Evolutionary conservation across 2,113 vertebrate species (phyloP), one percentile per base, ranked within the genome.

Genomic region (Catharus minimus): DNA sequence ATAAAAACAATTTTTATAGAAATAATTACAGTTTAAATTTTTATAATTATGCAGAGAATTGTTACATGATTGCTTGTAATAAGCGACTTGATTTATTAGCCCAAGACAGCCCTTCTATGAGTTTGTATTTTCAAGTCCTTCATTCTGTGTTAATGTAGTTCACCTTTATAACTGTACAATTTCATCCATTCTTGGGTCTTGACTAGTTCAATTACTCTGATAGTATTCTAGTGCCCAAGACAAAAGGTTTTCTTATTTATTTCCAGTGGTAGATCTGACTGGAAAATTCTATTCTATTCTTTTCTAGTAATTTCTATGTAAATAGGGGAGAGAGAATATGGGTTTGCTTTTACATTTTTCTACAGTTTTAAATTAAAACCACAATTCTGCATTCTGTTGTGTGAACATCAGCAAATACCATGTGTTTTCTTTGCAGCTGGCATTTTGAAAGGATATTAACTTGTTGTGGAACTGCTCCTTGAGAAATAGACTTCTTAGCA

Each of bases 391-490:
- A 85, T 76, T 90, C 58, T 24, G 15, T 85, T 82, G 19, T 73
- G 62, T 84, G 92, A 84, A 61, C 36, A 76, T 71, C 81, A 85
- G 30, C 39, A 89, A 90, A 80, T 50, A 89, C 36, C 30, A 12
- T 27, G 21, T 82, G 46, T 55, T 94, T 93, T 87, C 55, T 76
- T 90, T 76, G 39, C n/a, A 69, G 39, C 36, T 91, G 2, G 0
- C 24, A 41, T 87, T 92, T 80, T 93, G 89, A 89, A 91, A 92
- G 24, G 17, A 22, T 82, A 73, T 76, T 92, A 87, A 65, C 67
- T 85, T 89, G 8, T 60, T 86, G 39, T 52, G 46, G 46, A 39
- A 43, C 43, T 89, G 24, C 38, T 82, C 8, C 52, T 90, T 87
- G 71, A 89, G 77, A 94, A 80, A 90, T 14, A 79, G 80, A 50